A percentile compares a stretch with the other conserved stretches of the same genome.
phyloP scores from a whole-genome alignment of 1,140 invertebrate genomes.

The Belonocnema kinseyi region DNA sequence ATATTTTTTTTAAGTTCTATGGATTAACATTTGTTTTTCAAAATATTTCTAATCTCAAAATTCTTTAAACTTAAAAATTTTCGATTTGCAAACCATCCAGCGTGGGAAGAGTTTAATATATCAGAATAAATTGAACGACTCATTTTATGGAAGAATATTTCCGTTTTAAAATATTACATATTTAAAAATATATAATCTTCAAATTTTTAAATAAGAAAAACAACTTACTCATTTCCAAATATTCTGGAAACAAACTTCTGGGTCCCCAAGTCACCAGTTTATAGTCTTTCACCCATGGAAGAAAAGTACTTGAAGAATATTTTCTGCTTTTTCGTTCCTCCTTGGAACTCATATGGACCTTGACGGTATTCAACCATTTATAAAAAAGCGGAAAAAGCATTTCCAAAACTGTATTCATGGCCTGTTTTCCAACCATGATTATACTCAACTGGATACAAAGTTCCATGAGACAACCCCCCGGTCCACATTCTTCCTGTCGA shows the following conservation, averaged over 20 bases:
- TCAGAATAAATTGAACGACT: no score
- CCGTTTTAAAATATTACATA: not conserved
- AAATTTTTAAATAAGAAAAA: not conserved
- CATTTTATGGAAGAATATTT: no score
- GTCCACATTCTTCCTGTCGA: slow-evolving; percentile 91
- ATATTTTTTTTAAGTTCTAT: no score
- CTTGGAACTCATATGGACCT: slow-evolving; percentile 70
- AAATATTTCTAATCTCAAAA: no score
- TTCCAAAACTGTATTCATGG: slow-evolving; percentile 93
- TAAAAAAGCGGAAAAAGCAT: slow-evolving; percentile 85
- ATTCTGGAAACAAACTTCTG: slow-evolving; percentile 95
- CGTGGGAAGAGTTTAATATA: no score
- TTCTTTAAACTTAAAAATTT: no score
- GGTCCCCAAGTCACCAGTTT: slow-evolving; percentile 92
- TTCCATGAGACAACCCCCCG: slow-evolving; percentile 94
- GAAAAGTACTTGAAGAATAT: slow-evolving; percentile 65
- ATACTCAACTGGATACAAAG: slow-evolving; percentile 94
- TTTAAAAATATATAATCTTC: not conserved
- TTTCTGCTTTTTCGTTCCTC: slow-evolving; percentile 56
- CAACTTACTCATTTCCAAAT: slow-evolving; percentile 89
- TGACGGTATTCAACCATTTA: slow-evolving; percentile 84
- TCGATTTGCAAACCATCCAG: no score
- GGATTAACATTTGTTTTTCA: no score
- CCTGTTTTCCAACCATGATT: slow-evolving; percentile 97
- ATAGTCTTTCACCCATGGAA: slow-evolving; percentile 94